These are phyloP conservation scores for Epistrophella euchroma DNA, from an alignment of 2,888 invertebrate species.

Conservation along the genomic window DNA sequence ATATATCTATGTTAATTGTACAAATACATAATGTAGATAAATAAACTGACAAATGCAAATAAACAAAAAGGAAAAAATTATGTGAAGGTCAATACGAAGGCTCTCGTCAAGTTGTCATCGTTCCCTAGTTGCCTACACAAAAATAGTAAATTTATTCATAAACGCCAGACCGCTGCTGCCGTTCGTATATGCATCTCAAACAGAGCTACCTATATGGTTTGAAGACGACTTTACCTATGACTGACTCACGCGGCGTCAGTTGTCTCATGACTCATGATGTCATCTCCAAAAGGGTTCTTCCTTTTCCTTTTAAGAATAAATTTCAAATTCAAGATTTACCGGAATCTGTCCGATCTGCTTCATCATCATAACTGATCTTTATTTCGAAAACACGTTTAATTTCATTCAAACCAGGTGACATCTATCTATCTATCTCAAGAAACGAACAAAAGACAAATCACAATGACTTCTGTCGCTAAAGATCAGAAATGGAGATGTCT, in stretches of 20 bases:
- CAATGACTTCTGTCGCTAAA: background rate
- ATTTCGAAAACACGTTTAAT: conserved; percentile 5
- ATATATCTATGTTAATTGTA: background rate
- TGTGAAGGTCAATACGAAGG: conserved; percentile 65
- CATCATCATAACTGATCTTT: conserved; percentile 21
- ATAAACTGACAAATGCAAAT: conserved; percentile 4
- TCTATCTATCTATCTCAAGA: background rate
- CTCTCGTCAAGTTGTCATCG: conserved; percentile 10
- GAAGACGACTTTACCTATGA: conserved; percentile 13
- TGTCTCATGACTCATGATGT: conserved; percentile 39
- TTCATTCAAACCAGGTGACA: conserved; percentile 26
- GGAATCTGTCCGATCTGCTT: background rate
- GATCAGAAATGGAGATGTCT: conserved; percentile 40
- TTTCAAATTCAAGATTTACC: conserved; percentile 5
- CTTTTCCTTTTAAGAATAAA: background rate
- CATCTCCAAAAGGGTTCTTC: conserved; percentile 37
- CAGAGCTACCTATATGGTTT: conserved; percentile 35
- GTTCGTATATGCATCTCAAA: conserved; percentile 16
- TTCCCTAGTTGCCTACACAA: conserved; percentile 28
- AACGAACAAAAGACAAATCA: conserved; percentile 28
- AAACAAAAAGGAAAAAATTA: conserved; percentile 2
- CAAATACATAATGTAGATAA: background rate
- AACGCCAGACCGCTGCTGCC: background rate
- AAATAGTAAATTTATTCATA: conserved; percentile 59
- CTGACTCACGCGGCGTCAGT: conserved; percentile 21